Percentiles rank a stretch among this genome's conserved stretches.
Conservation (phyloP, 2,113 vertebrate species). For the Cariama cristata region DNA sequence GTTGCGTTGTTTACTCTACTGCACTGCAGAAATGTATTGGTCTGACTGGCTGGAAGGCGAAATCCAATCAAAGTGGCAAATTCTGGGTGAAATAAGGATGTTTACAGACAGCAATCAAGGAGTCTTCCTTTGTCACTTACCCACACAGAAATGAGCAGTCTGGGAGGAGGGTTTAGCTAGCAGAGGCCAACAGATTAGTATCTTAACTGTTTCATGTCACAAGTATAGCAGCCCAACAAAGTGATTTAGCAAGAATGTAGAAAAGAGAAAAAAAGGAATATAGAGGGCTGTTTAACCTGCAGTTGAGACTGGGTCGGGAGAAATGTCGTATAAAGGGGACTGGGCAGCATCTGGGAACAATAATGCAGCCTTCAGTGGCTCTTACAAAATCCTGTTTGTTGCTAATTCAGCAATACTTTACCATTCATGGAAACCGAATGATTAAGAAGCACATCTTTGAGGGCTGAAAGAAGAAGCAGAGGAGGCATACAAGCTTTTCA, state of each 20-base stretch:
- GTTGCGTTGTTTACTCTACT: slow-evolving; percentile 45
- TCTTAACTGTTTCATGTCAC: background rate
- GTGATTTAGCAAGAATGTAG: background rate
- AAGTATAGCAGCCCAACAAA: background rate
- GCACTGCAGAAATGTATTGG: slow-evolving; percentile 32
- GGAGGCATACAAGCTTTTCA: background rate
- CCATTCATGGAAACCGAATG: background rate
- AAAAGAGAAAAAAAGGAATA: background rate
- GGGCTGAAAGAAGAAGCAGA: background rate
- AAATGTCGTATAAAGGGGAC: background rate
- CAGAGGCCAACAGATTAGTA: background rate
- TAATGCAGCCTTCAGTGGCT: background rate
- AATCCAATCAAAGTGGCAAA: background rate
- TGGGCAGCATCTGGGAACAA: background rate
- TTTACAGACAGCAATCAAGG: slow-evolving; percentile 2
- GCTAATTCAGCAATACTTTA: background rate
- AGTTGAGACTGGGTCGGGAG: background rate
- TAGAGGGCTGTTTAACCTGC: background rate
- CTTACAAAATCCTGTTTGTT: background rate
- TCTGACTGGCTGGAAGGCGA: slow-evolving; percentile 5
- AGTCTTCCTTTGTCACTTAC: background rate
- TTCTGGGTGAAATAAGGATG: slow-evolving; percentile 17
- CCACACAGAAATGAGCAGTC: background rate
- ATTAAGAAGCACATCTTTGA: background rate
- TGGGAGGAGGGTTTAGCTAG: background rate